Evolutionary conservation across 2,113 vertebrate species (phyloP).

Genomic region (Rhagologus leucostigma): DNA sequence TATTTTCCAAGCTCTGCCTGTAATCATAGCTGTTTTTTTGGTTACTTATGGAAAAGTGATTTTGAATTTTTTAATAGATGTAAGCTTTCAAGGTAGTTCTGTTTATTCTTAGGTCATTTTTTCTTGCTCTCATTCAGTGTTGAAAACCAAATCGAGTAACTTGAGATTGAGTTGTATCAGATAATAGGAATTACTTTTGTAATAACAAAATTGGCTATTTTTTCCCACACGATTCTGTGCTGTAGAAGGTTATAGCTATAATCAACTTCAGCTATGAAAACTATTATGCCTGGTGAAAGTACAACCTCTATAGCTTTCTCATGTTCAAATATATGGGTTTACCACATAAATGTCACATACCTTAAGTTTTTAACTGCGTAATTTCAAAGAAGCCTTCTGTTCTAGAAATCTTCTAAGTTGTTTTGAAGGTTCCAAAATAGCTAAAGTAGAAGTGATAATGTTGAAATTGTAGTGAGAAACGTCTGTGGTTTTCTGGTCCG

Average conservation of each 20-base stretch:
- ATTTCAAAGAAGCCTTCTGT: background rate
- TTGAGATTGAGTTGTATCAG: background rate
- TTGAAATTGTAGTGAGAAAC: background rate
- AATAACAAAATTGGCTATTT: background rate
- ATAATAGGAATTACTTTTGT: background rate
- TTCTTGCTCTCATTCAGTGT: background rate
- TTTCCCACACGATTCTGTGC: background rate
- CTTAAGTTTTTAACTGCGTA: background rate
- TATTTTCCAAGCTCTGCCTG: background rate
- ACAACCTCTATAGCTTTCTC: background rate
- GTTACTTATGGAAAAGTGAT: background rate
- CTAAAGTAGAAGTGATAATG: background rate
- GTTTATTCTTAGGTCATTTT: background rate
- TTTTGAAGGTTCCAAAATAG: background rate
- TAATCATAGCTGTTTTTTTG: background rate
- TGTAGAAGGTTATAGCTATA: background rate
- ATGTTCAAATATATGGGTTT: background rate
- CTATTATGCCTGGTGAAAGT: background rate
- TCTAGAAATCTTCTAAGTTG: background rate
- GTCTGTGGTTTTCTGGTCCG: background rate
- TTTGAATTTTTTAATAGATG: background rate
- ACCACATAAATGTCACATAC: background rate
- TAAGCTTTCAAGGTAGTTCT: background rate
- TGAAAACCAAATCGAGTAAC: background rate
- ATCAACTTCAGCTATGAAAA: background rate